Base-by-base conservation (phyloP, 2,113 vertebrate genomes). In the Stigmatopora argus region DNA sequence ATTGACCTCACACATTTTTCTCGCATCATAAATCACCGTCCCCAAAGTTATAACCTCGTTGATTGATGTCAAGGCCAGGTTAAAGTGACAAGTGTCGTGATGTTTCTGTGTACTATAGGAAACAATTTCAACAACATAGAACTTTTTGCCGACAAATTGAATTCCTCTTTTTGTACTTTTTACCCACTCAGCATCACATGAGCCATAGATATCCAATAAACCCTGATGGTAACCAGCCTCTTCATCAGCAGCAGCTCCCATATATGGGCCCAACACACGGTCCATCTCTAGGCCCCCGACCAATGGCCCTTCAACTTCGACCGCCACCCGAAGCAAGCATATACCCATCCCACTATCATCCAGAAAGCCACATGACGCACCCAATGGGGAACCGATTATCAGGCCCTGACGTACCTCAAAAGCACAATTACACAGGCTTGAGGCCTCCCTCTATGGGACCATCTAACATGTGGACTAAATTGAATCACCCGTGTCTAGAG, bases 181-280 rank as follows among this genome's bases (percentile, higher is more conserved):
- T 8, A 1, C 26, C 26, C 31, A 4, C 47, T 47, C 78, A 97
- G 94, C 89, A 90, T 77, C 93, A 89, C 62, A 83, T 90, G 2
- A 92, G 90, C 21, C 89, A 92, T 21, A 84, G 89, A 59, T 91
- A 90, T 78, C 80, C 92, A n/a, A 68, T 91, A 5, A 71, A 87
- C 8, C 87, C 92, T 0, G 91, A 92, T 63, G 69, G 73, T 6
- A 83, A 82, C 51, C 83, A 79, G 12, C 79, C 74, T 64, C 80
- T 71, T 44, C 88, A 87, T 55, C 92, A 88, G 47, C 62, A 64
- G 47, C 62, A 89, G 58, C 90, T 86, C 64, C 89, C 83, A 0
- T 95, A 95, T 2, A 80, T 88, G 3, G 93, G 91, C 1, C 91
- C 93, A 0, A 87, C 91, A 3, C 94, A 93, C 1, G 77, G 94